Conservation (phyloP, 1,140 invertebrate species). For the Pygmarrhopalites habei region DNA sequence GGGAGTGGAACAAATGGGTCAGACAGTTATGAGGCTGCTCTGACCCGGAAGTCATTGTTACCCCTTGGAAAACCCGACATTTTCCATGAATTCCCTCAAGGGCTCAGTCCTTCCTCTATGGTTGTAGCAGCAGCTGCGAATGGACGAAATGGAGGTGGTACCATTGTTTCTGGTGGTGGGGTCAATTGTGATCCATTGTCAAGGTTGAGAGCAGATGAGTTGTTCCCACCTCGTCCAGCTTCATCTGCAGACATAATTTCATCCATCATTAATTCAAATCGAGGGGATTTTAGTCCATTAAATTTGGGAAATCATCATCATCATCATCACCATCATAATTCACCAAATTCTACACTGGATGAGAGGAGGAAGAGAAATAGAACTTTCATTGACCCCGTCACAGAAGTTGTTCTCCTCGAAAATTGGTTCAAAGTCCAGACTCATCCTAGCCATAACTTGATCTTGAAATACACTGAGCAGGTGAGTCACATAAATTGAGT, state of each 20-base stretch:
- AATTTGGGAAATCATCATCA: conserved; percentile 45
- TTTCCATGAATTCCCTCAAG: conserved; percentile 33
- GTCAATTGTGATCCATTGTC: conserved; percentile 15
- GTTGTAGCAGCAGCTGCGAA: not conserved
- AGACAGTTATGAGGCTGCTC: conserved; percentile 14
- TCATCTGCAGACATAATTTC: conserved; percentile 35
- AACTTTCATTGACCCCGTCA: conserved; percentile 98
- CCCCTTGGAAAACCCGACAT: conserved; percentile 8
- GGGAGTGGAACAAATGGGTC: not conserved
- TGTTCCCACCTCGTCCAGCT: conserved; percentile 21
- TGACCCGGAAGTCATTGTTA: not conserved
- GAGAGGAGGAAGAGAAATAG: conserved; percentile 87
- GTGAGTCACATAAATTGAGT: no score
- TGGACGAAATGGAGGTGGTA: not conserved
- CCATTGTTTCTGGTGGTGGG: not conserved
- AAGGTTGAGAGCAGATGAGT: conserved; percentile 22
- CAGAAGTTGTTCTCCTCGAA: conserved; percentile 91
- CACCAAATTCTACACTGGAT: conserved; percentile 47
- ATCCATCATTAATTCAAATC: conserved; percentile 40
- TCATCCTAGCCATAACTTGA: conserved; percentile 92
- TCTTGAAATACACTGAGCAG: conserved; percentile 88
- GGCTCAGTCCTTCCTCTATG: not conserved
- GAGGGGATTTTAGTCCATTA: conserved; percentile 47
- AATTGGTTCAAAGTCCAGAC: conserved; percentile 97
- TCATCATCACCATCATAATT: conserved; percentile 46